Conservation (phyloP, 2,113 vertebrate species). For the Orcinus orca region DNA sequence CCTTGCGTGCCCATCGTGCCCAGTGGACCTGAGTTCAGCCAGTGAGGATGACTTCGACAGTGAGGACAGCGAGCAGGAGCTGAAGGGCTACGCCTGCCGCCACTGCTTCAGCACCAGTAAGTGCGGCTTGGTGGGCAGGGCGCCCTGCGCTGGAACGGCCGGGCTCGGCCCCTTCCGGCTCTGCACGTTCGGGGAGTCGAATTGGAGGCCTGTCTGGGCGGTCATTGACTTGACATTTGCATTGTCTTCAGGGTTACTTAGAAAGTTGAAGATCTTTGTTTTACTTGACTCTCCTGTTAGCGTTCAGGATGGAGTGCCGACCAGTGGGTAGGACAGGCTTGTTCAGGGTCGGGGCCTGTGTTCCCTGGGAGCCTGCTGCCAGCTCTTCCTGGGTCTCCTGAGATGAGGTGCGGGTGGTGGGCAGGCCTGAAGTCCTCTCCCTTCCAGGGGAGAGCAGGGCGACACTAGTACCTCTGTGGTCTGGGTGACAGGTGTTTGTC, state of each 20-base stretch:
- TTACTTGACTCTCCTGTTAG: not conserved
- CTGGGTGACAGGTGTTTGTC: not conserved
- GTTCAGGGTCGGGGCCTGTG: not conserved
- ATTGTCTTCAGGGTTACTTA: not conserved
- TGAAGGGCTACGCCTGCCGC: slow-evolving; percentile 98
- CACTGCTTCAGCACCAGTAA: slow-evolving; percentile 99
- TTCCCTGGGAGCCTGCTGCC: not conserved
- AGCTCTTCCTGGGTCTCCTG: not conserved
- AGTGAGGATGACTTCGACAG: slow-evolving; percentile 99
- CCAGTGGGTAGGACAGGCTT: not conserved
- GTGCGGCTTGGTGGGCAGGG: slow-evolving; percentile 11
- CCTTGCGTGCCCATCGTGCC: not conserved
- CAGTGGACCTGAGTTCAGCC: slow-evolving; percentile 98
- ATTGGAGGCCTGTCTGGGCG: too few species aligned
- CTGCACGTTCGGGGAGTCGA: not conserved
- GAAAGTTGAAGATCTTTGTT: not conserved
- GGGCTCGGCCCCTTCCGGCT: not conserved
- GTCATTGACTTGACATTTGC: not conserved
- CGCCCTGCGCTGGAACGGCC: not conserved
- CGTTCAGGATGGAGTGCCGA: not conserved
- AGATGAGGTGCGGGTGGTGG: too few species aligned
- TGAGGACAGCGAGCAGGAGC: slow-evolving; percentile 98
- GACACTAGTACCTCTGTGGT: not conserved
- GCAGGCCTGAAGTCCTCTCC: not conserved
- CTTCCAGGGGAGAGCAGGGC: not conserved